A percentile compares a stretch with the other conserved stretches of the same genome.
These are phyloP conservation scores for Cryptophagus acutangulus DNA, from an alignment of 2,888 invertebrate genomes.

Conservation along the genomic window DNA sequence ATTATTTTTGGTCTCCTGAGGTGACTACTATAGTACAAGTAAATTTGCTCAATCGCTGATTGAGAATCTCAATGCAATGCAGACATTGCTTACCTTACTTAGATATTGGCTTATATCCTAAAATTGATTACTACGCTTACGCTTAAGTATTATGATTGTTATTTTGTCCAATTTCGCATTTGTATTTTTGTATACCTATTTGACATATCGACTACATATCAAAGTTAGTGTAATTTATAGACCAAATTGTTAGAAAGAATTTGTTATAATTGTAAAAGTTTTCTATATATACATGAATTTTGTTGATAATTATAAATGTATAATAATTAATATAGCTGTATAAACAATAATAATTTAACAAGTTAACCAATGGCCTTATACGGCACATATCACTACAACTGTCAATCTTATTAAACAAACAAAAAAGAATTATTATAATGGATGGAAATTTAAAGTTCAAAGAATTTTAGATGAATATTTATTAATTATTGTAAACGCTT, in stretches of 20 bases:
- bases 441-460: neutral
- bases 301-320: conserved; percentile 4
- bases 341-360: conserved; percentile 40
- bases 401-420: conserved; percentile 38
- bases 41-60: conserved; percentile 71
- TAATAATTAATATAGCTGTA: conserved; percentile 36
- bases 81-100: conserved; percentile 54
- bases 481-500: neutral
- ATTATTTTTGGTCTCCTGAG: conserved; percentile 77
- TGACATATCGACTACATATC: too few species aligned
- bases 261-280: too few species aligned
- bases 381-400: conserved; percentile 41
- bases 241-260: too few species aligned
- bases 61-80: conserved; percentile 70
- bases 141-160: neutral
- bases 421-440: conserved; percentile 7
- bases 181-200: too few species aligned
- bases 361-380: conserved; percentile 36
- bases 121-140: conserved; percentile 8
- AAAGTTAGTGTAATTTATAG: too few species aligned
- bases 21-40: conserved; percentile 72
- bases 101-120: too few species aligned
- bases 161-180: conserved; percentile 3
- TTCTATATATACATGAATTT: too few species aligned
- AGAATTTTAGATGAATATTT: neutral